These are phyloP conservation scores for Epinotia nisella DNA, from an alignment of 2,888 invertebrate genomes.

Conservation along the genomic window DNA sequence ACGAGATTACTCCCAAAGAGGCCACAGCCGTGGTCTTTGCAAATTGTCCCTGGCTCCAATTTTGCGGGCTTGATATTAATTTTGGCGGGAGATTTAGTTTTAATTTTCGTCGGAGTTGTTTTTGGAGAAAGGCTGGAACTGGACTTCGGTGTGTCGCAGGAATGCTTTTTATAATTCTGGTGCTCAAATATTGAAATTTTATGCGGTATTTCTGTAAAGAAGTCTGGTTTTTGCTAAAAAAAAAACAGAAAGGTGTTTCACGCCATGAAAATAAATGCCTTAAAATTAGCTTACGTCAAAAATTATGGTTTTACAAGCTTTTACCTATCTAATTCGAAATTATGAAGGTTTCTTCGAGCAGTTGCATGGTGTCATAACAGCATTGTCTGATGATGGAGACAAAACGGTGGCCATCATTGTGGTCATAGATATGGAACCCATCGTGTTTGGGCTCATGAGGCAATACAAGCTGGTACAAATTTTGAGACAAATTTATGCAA, in stretches of 20 bases:
- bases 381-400: too few species aligned
- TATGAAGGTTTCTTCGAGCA: too few species aligned
- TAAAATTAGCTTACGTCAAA: too few species aligned
- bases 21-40: conserved; percentile 1
- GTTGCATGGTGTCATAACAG: too few species aligned
- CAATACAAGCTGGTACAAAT: too few species aligned
- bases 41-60: conserved; percentile 18
- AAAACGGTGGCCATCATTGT: too few species aligned
- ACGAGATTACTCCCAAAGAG: conserved; percentile 55
- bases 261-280: too few species aligned
- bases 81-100: conserved; percentile 41
- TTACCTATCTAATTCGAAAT: too few species aligned
- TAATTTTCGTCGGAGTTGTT: conserved; percentile 46
- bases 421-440: too few species aligned
- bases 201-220: conserved; percentile 68
- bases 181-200: conserved; percentile 57
- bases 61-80: conserved; percentile 1
- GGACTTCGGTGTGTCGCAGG: conserved; percentile 55
- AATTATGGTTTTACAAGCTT: too few species aligned
- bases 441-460: too few species aligned
- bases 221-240: conserved; percentile 77
- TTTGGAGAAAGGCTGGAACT: conserved; percentile 47
- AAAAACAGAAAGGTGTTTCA: conserved; percentile 7
- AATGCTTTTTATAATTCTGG: conserved; percentile 60
- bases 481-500: too few species aligned